Evolutionary conservation across 1,140 invertebrate genomes (phyloP).

Genomic region (Epicauta chinensis): DNA sequence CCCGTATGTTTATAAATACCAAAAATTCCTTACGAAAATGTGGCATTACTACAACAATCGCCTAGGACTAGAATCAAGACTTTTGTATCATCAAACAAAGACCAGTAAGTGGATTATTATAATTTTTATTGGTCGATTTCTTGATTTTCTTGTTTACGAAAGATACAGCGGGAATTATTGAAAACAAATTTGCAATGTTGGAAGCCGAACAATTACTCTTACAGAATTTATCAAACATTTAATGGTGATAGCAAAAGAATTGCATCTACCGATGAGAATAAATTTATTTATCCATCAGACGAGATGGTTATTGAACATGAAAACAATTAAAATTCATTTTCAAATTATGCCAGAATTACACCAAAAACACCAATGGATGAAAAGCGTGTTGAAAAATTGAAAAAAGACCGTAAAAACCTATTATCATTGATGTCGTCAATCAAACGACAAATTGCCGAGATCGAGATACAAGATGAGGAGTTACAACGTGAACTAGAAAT

Average conservation of each 20-base stretch:
- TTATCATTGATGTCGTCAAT: constrained; percentile 53
- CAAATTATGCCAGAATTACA: constrained; percentile 8
- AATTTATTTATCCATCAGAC: constrained; percentile 36
- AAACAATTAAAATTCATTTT: constrained; percentile 5
- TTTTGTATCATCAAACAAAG: constrained; percentile 36
- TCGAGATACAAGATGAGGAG: constrained; percentile 77
- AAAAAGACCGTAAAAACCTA: constrained; percentile 51
- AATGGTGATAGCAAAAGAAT: background rate
- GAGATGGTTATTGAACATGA: constrained; percentile 5
- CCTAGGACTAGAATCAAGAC: constrained; percentile 62
- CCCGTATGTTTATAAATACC: too few relatives aligned
- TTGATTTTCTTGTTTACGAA: constrained; percentile 15
- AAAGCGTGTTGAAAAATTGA: constrained; percentile 43
- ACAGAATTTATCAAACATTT: constrained; percentile 14
- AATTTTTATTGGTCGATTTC: constrained; percentile 7
- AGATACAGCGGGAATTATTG: constrained; percentile 23
- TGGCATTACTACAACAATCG: constrained; percentile 44
- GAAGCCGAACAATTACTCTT: constrained; percentile 31
- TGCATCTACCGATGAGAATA: constrained; percentile 12
- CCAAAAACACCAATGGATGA: constrained; percentile 2
- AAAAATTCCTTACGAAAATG: constrained; percentile 51
- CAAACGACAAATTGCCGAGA: constrained; percentile 70
- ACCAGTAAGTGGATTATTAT: constrained; percentile 28
- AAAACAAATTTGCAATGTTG: constrained; percentile 33
- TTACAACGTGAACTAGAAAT: constrained; percentile 76